Conservation (phyloP, 2,888 invertebrate genomes). For the Hoplodrina ambigua region DNA sequence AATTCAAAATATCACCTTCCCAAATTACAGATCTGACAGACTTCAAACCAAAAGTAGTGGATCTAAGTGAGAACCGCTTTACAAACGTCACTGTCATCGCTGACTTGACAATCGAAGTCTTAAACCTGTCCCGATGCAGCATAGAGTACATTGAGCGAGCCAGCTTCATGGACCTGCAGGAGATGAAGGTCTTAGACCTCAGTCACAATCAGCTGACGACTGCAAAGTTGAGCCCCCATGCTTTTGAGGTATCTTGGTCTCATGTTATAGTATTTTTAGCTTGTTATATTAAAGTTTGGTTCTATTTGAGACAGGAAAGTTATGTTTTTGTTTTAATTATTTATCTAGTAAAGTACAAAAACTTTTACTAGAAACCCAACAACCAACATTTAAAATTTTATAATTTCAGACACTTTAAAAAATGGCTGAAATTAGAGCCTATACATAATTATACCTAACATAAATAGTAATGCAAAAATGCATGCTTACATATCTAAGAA, state of each 20-base stretch:
- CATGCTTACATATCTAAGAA: too few species aligned
- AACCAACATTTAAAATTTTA: too few species aligned
- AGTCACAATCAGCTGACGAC: conserved; percentile 92
- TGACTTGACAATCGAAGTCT: conserved; percentile 84
- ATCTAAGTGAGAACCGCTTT: conserved; percentile 86
- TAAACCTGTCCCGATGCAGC: conserved; percentile 92
- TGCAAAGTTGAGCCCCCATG: conserved; percentile 90
- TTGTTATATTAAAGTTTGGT: conserved; percentile 31
- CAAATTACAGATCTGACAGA: conserved; percentile 72
- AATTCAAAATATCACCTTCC: not conserved
- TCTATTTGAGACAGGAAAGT: conserved; percentile 12
- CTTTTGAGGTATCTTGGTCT: conserved; percentile 91
- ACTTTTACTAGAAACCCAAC: too few species aligned
- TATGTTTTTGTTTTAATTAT: conserved; percentile 25
- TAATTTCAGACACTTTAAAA: too few species aligned
- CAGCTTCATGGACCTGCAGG: conserved; percentile 92
- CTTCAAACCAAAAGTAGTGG: conserved; percentile 79
- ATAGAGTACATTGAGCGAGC: conserved; percentile 91
- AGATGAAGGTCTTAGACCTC: conserved; percentile 92
- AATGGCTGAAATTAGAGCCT: too few species aligned
- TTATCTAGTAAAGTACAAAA: not conserved
- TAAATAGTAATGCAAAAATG: too few species aligned
- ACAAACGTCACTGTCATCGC: conserved; percentile 89
- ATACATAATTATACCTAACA: too few species aligned
- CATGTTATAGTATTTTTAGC: not conserved